A percentile compares a stretch with the other conserved stretches of the same genome.
phyloP scores from a whole-genome alignment of 2,888 invertebrate species.

The Athalia circularis region DNA sequence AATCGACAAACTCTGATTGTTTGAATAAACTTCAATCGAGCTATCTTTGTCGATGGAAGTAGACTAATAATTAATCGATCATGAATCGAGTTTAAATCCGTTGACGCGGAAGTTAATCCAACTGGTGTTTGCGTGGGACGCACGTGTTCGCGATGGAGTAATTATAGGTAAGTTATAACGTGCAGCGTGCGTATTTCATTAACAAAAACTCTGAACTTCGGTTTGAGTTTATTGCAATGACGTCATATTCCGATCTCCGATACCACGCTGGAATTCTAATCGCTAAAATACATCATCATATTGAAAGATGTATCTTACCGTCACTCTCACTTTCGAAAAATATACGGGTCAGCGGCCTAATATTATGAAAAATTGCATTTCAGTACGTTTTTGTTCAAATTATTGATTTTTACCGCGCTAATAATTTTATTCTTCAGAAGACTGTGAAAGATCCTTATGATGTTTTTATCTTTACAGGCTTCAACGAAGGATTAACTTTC shows the following conservation, averaged over 20 bases:
- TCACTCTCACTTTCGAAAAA: conserved; percentile 1
- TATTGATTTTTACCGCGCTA: background rate
- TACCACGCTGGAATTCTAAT: background rate
- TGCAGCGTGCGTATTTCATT: conserved; percentile 11
- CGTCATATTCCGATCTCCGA: conserved; percentile 12
- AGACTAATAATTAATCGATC: background rate
- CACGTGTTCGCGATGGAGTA: background rate
- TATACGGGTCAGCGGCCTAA: background rate
- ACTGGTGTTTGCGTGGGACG: background rate
- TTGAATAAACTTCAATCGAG: too few relatives aligned
- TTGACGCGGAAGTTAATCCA: background rate
- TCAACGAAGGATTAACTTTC: conserved; percentile 1
- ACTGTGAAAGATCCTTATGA: background rate
- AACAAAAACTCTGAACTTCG: background rate
- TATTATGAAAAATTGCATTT: background rate
- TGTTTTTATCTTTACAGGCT: background rate
- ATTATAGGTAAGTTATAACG: background rate
- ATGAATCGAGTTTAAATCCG: background rate
- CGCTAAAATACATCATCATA: background rate
- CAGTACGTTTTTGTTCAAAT: background rate
- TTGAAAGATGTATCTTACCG: background rate
- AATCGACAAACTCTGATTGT: too few relatives aligned
- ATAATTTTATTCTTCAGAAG: background rate
- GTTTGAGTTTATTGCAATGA: background rate
- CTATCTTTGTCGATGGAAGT: too few relatives aligned